Conservation (phyloP, 2,888 invertebrate species). For the Anthrax anthrax region DNA sequence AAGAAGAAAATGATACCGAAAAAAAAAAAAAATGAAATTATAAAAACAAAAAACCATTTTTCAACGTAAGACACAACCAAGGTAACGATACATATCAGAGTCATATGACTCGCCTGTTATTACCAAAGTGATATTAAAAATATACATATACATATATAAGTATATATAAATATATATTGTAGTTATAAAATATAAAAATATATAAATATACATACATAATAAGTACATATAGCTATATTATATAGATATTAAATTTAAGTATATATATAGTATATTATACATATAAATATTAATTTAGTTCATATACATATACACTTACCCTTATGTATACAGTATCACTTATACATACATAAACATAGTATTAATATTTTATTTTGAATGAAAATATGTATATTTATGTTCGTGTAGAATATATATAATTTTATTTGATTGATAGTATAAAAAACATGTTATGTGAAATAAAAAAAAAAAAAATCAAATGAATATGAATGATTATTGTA, state of each 20-base stretch:
- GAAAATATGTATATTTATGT: too few species aligned
- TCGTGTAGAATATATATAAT: too few species aligned
- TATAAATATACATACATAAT: neutral
- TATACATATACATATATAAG: neutral
- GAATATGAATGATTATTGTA: too few species aligned
- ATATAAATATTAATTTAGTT: neutral
- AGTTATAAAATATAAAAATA: constrained; percentile 1
- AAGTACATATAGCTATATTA: neutral
- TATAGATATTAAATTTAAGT: too few species aligned
- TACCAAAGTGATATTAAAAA: constrained; percentile 37
- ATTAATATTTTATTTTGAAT: too few species aligned
- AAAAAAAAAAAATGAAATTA: neutral
- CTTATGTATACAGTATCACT: too few species aligned
- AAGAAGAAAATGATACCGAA: neutral
- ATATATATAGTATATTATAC: neutral
- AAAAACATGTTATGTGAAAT: too few species aligned
- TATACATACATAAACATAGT: too few species aligned
- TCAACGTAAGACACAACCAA: constrained; percentile 45
- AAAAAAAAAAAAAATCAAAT: too few species aligned
- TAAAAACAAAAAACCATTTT: neutral
- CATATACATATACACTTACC: too few species aligned
- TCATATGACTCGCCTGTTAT: constrained; percentile 49
- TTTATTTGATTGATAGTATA: too few species aligned
- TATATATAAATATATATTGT: neutral
- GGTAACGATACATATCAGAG: constrained; percentile 60